These are phyloP conservation scores for Coenonympha arcania DNA, from an alignment of 2,888 invertebrate species.

Conservation along the genomic window DNA sequence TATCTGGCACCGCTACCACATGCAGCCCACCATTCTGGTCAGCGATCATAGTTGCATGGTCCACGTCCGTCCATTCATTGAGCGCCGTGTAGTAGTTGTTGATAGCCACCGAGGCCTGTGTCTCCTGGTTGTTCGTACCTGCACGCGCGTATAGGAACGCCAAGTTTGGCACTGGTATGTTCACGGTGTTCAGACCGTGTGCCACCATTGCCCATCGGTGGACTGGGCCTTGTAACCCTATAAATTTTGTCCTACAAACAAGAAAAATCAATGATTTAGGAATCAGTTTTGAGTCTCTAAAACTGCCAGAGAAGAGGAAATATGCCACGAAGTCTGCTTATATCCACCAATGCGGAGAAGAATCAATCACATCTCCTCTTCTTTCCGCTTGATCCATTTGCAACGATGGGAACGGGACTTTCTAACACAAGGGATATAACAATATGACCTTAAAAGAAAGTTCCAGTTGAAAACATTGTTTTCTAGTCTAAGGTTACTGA, in stretches of 20 bases:
- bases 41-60: slow-evolving; percentile 43
- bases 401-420: too few species aligned
- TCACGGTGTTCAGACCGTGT: slow-evolving; percentile 47
- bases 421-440: too few species aligned
- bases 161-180: slow-evolving; percentile 38
- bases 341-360: too few species aligned
- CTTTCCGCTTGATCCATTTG: too few species aligned
- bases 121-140: slow-evolving; percentile 40
- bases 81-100: slow-evolving; percentile 43
- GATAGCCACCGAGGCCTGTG: slow-evolving; percentile 46
- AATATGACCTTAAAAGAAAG: too few species aligned
- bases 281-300: neutral
- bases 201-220: slow-evolving; percentile 58
- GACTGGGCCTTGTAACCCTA: slow-evolving; percentile 42
- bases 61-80: slow-evolving; percentile 51
- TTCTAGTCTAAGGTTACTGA: too few species aligned
- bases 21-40: slow-evolving; percentile 49
- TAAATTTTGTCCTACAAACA: slow-evolving; percentile 34
- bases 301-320: too few species aligned
- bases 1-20: slow-evolving; percentile 55
- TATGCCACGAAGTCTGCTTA: too few species aligned
- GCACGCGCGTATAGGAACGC: slow-evolving; percentile 44
- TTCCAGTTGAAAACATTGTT: too few species aligned
- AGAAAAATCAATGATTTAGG: slow-evolving; percentile 20
- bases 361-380: too few species aligned